Evolutionary conservation across 2,113 vertebrate genomes (phyloP).

Genomic region (Etheostoma cragini): DNA sequence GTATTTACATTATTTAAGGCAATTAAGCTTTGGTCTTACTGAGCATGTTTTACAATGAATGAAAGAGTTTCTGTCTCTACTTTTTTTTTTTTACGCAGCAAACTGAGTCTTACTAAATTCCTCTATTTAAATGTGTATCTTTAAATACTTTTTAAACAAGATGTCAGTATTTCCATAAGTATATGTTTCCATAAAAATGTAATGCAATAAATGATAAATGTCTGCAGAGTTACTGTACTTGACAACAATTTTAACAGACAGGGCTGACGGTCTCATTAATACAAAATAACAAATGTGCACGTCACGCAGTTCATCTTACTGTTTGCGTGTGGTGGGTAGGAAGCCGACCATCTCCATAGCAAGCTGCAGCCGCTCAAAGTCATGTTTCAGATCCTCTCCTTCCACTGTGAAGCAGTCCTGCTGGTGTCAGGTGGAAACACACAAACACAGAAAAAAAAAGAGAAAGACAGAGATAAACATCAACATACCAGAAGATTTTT

Average conservation of each 20-base stretch:
- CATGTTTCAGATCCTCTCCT: conserved; percentile 96
- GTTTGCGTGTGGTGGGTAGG: conserved; percentile 91
- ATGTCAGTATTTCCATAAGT: background rate
- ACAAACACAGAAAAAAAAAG: conserved; percentile 15
- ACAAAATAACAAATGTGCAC: too few species aligned
- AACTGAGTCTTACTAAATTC: too few species aligned
- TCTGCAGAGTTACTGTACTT: too few species aligned
- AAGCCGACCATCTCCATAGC: conserved; percentile 99
- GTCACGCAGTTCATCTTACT: conserved; percentile 83
- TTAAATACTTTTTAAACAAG: background rate
- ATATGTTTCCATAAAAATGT: background rate
- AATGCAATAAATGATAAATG: too few species aligned
- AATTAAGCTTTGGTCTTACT: background rate
- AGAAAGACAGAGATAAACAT: conserved; percentile 3
- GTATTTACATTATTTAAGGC: background rate
- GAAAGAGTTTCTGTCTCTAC: background rate
- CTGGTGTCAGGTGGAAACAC: conserved; percentile 48
- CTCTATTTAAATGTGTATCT: background rate
- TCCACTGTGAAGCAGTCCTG: conserved; percentile 95
- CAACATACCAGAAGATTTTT: background rate
- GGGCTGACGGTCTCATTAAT: background rate
- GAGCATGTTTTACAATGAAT: background rate
- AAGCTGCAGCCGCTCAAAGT: conserved; percentile 95
- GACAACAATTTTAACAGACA: background rate
- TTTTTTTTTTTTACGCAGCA: too few species aligned